Base-by-base conservation (phyloP, 2,888 invertebrate genomes). In the Colletes collaris region DNA sequence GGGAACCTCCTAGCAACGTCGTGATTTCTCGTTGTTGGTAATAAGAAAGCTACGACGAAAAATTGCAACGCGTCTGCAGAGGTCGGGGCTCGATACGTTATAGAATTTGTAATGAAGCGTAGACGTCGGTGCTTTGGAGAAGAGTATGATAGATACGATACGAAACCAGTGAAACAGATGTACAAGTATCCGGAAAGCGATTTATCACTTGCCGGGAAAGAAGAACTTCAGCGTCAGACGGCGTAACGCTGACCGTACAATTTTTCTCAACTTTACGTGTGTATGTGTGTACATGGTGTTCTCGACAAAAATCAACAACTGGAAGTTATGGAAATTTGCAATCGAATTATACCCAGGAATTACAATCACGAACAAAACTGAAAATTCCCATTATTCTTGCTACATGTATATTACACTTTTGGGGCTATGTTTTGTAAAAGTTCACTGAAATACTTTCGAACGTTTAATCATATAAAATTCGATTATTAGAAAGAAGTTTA, bases 141-240 rank as follows among this genome's bases (percentile, higher is more conserved):
- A 55, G 73, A 49, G 49, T 58, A 74, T 73, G 74, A 78, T 79
- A 74, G 70, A 79, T 79, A 69, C 56, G 76, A 79, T 74, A 65
- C 62, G 60, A 73, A 82, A 74, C 70, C 71, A 49, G 69, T 37
- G 76, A 56, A 81, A 84, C 84, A 81, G 84, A 84, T 84, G 84
- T 78, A 65, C 62, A 52, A 40, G 66, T 35, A 63, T 74, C 74
- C 74, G 78, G 69, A 52, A 78, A 58, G 59, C 69, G 78, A 78
- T 80, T 78, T 78, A 80, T 78, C 74, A 56, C 44, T 58, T 37
- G 52, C 49, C 16, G 59, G 35, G 40, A 50, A 27, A 19, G 62
- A 70, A n/a, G 44, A 70, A 44, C 40, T 53, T 52, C 16, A 19
- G 10, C 8, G 44, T 46, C 2, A 46, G 44, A 8, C 44, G 10